A percentile compares a stretch with the other conserved stretches of the same genome.
Evolutionary conservation across 2,113 vertebrate genomes (phyloP).

Genomic region (Pycnonotus jocosus): DNA sequence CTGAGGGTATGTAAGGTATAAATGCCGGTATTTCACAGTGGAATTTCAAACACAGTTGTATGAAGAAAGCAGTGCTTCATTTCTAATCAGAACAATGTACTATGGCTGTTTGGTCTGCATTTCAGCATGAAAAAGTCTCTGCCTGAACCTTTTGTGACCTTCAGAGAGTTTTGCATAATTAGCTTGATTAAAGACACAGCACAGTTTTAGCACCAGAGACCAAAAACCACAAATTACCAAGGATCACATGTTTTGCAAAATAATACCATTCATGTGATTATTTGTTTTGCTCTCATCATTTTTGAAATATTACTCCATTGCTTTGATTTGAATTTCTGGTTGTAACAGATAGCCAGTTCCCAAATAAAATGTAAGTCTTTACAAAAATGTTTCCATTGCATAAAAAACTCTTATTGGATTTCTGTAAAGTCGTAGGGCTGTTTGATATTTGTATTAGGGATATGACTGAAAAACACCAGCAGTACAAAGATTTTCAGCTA

Average conservation of each 20-base stretch:
- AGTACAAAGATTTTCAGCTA: background rate
- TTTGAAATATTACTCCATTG: slow-evolving; percentile 53
- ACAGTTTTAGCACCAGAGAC: slow-evolving; percentile 54
- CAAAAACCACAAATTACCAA: slow-evolving; percentile 53
- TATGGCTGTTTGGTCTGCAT: background rate
- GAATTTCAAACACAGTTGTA: background rate
- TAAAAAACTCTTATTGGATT: background rate
- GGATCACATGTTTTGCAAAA: slow-evolving; percentile 57
- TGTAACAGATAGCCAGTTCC: slow-evolving; percentile 41
- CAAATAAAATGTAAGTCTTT: slow-evolving; percentile 7
- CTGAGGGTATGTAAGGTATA: background rate
- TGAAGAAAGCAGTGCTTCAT: background rate
- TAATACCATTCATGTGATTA: slow-evolving; percentile 59
- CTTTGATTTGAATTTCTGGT: slow-evolving; percentile 18
- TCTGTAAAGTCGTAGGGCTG: background rate
- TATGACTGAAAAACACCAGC: background rate
- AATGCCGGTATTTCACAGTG: background rate
- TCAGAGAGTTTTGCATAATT: slow-evolving; percentile 56
- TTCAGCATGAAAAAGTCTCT: slow-evolving; percentile 44
- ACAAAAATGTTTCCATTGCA: slow-evolving; percentile 30
- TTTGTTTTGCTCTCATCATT: slow-evolving; percentile 60
- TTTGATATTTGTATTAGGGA: background rate
- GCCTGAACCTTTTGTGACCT: slow-evolving; percentile 58
- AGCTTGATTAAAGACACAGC: slow-evolving; percentile 63
- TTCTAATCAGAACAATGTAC: slow-evolving; percentile 8